These are phyloP conservation scores for Erynnis tages DNA, from an alignment of 2,888 invertebrate species.

Conservation along the genomic window DNA sequence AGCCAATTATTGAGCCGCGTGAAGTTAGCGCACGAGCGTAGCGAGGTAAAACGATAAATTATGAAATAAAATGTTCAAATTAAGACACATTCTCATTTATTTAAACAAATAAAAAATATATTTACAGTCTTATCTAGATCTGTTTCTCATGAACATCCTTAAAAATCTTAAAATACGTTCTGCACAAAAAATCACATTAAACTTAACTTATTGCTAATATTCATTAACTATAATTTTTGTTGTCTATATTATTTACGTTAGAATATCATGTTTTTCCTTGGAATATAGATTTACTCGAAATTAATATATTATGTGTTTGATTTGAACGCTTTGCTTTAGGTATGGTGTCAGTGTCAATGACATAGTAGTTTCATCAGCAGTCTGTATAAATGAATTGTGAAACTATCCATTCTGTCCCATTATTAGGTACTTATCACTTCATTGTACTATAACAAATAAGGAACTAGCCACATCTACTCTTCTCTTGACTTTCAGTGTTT, in stretches of 20 bases:
- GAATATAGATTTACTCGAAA: neutral
- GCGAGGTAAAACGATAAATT: neutral
- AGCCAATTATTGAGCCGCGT: neutral
- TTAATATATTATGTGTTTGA: too few species aligned
- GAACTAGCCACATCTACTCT: too few species aligned
- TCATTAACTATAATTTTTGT: constrained; percentile 1
- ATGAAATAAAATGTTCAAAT: neutral
- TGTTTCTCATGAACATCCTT: constrained; percentile 29
- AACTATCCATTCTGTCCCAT: too few species aligned
- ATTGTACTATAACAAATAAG: too few species aligned
- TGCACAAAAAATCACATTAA: constrained; percentile 6
- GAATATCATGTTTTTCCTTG: neutral
- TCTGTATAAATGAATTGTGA: too few species aligned
- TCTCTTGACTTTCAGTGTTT: too few species aligned
- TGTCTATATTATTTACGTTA: neutral
- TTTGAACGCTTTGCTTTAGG: too few species aligned
- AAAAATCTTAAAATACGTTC: constrained; percentile 3
- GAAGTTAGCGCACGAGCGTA: too few species aligned
- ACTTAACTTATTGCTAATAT: constrained; percentile 2
- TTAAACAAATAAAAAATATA: constrained; percentile 65
- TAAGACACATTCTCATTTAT: constrained; percentile 51
- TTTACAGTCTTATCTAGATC: constrained; percentile 57
- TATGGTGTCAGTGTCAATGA: too few species aligned
- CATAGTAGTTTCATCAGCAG: too few species aligned
- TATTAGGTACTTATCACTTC: too few species aligned